Evolutionary conservation across 2,797 vertebrate species (phyloP).

Genomic region (Karalla daura): DNA sequence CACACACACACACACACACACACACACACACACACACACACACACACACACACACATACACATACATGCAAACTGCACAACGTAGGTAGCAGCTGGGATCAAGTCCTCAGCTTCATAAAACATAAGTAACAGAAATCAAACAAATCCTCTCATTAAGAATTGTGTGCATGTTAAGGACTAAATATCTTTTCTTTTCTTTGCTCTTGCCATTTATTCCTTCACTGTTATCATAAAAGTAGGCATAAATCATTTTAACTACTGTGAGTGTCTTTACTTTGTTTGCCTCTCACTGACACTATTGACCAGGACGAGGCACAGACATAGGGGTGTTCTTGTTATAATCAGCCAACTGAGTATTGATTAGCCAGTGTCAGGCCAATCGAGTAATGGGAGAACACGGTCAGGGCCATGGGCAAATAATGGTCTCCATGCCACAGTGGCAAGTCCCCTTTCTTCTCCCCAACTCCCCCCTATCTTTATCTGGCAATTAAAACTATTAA

Average conservation of each 20-base stretch:
- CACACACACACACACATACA: no score
- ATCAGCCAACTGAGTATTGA: slow-evolving; percentile 72
- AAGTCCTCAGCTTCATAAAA: no score
- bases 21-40: no score
- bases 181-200: neutral
- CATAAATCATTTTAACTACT: slow-evolving; percentile 15
- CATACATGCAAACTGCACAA: no score
- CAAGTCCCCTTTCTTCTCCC: slow-evolving; percentile 25
- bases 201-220: neutral
- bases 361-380: slow-evolving; percentile 57
- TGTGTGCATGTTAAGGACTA: neutral
- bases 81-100: no score
- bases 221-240: neutral
- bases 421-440: slow-evolving; percentile 45
- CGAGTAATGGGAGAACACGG: slow-evolving; percentile 61
- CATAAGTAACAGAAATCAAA: slow-evolving; percentile 12
- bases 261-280: slow-evolving; percentile 6
- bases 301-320: slow-evolving; percentile 61
- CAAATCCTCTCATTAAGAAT: neutral
- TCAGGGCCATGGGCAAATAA: slow-evolving; percentile 72
- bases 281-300: slow-evolving; percentile 45
- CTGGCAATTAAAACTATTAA: slow-evolving; percentile 69
- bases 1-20: no score
- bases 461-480: slow-evolving; percentile 31
- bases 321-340: slow-evolving; percentile 56